Base-by-base conservation (phyloP, 2,113 vertebrate genomes). In the Willisornis vidua region DNA sequence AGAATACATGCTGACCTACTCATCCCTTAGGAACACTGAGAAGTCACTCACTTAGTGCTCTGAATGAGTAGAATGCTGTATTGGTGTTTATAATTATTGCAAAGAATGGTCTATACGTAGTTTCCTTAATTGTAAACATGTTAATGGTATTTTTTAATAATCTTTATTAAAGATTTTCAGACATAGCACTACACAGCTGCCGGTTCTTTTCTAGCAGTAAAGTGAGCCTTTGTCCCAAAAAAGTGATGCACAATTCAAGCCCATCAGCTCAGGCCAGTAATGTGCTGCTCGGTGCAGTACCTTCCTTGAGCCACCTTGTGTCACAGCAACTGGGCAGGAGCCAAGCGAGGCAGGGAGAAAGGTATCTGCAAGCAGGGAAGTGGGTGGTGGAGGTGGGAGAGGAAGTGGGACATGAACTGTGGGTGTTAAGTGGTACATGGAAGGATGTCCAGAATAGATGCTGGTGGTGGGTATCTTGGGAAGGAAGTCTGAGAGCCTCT, bases 391-490 rank as follows among this genome's bases (percentile, higher is more conserved):
- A 48, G 10, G 15, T 39, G 52, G 4, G 28, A 24, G 5, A 78
- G 55, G 70, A 49, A 1, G 0, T 29, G 45, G 19, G 31, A 5
- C 2, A 3, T 52, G 68, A 77, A 26, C 19, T 39, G 14, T 15
- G 39, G 23, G 48, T 72, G 54, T 17, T 19, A 12, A 33, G 10
- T 72, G 26, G 19, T 55, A 6, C 0, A 0, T 43, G 39, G 23
- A 29, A 10, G 29, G 10, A 19, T 79, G 26, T 63, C 41, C 66
- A 43, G 33, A 35, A 11, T 4, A 39, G 49, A 9, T 48, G 16
- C 52, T 63, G 33, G 2, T 75, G 49, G 31, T 65, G 45, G 10
- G 4, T 51, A 6, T 75, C 26, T 18, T 3, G 4, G 26, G 28
- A 63, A 72, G 43, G 12, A 54, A 33, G 13, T 49, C 16, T 62